Conservation (phyloP, 1,140 invertebrate species). For the Aphidius gifuensis region DNA sequence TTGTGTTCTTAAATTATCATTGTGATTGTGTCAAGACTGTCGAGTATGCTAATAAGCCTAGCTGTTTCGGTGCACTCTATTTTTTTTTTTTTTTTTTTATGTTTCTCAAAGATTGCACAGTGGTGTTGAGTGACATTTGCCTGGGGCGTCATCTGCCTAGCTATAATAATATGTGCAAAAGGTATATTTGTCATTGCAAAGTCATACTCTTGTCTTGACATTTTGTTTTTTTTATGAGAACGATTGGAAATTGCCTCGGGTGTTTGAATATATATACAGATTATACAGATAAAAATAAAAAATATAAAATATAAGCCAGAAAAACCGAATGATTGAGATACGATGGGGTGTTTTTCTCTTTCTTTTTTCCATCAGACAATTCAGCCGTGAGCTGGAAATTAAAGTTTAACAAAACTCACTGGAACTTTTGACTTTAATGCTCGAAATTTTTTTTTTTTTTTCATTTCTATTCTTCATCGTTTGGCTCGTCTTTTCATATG, state of each 20-base stretch:
- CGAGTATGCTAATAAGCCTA: too few relatives aligned
- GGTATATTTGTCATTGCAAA: slow-evolving; percentile 16
- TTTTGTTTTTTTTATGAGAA: slow-evolving; percentile 4
- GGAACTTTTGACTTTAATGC: too few relatives aligned
- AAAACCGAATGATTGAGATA: background rate
- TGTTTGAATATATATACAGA: background rate
- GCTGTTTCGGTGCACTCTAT: too few relatives aligned
- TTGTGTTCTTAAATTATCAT: too few relatives aligned
- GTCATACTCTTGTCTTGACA: background rate
- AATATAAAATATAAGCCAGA: background rate
- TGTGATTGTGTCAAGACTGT: too few relatives aligned
- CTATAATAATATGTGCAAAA: background rate
- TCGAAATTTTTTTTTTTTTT: too few relatives aligned
- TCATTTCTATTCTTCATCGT: too few relatives aligned
- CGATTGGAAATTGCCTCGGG: slow-evolving; percentile 19
- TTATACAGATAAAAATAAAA: background rate
- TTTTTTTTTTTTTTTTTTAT: too few relatives aligned
- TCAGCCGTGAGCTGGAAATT: background rate
- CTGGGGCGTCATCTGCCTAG: too few relatives aligned
- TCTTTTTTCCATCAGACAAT: background rate
- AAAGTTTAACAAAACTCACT: background rate
- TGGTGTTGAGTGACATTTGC: too few relatives aligned
- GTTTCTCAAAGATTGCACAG: too few relatives aligned
- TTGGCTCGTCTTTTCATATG: too few relatives aligned
- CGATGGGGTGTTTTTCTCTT: background rate